These are phyloP conservation scores for Brachionus angularis DNA, from an alignment of 1,140 invertebrate species.

Conservation along the genomic window DNA sequence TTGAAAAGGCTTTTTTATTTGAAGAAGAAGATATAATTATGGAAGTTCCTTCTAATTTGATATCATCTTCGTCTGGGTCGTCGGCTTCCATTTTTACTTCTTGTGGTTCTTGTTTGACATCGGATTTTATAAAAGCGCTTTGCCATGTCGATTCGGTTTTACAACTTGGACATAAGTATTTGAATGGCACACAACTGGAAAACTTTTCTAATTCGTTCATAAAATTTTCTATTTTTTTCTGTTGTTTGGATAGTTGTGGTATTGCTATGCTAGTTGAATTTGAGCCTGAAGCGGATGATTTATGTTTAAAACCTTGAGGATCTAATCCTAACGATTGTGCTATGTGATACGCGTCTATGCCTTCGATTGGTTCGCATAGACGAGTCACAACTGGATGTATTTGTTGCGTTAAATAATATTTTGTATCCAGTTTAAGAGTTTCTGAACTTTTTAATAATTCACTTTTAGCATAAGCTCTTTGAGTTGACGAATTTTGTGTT, in stretches of 20 bases:
- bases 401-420: conserved; percentile 61
- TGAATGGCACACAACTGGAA: conserved; percentile 25
- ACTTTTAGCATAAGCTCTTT: conserved; percentile 68
- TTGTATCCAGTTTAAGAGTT: conserved; percentile 50
- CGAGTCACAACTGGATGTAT: conserved; percentile 88
- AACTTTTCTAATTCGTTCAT: conserved; percentile 38
- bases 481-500: conserved; percentile 69
- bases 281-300: neutral
- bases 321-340: conserved; percentile 75
- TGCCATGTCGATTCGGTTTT: conserved; percentile 30
- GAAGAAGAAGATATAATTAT: conserved; percentile 2
- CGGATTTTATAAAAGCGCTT: conserved; percentile 4
- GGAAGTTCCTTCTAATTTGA: conserved; percentile 27
- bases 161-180: conserved; percentile 14
- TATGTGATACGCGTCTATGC: conserved; percentile 79
- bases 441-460: conserved; percentile 20
- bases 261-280: conserved; percentile 12
- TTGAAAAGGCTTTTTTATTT: neutral
- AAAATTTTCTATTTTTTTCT: conserved; percentile 39
- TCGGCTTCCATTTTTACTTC: conserved; percentile 38
- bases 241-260: conserved; percentile 24
- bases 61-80: conserved; percentile 24
- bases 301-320: conserved; percentile 13
- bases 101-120: conserved; percentile 32
- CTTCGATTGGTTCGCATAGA: conserved; percentile 90